Base-by-base conservation (phyloP, 2,797 vertebrate genomes). In the Rhinichthys osculus region DNA sequence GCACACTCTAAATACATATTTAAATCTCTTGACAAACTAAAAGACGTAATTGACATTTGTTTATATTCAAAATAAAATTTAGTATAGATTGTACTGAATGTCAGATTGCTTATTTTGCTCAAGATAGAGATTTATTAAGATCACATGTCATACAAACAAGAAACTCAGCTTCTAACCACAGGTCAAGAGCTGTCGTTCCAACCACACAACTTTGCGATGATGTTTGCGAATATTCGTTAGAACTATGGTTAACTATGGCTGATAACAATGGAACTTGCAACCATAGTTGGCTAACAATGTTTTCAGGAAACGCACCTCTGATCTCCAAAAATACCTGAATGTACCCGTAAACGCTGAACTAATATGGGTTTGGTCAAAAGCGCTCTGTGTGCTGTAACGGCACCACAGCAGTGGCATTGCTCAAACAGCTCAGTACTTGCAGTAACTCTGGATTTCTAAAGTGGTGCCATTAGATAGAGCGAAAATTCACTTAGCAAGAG, bases 401-500 rank as follows among this genome's bases (percentile, higher is more conserved):
- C 66, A 70, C 21, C 50, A 38, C 80, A 72, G 21, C 54, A 64
- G 16, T 19, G 50, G 16, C 23, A 33, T 27, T 44, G 17, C 33
- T 3, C 9, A 82, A 33, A 82, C 52, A 62, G 23, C 14, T 76
- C 14, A 64, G 42, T 40, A 4, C 10, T 50, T 66, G 19, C 23
- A 30, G 78, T 30, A 74, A 66, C 57, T 54, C 69, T 78, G 33
- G 10, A 35, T 70, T 78, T 82, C 47, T 79, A 67, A 52, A 76
- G 44, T 69, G 83, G 54, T 54, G 27, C 74, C 30, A 88, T 83
- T 86, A 79, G 54, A 27, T 9, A 67, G 40, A 14, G 16, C 17
- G 40, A 82, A 82, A 81, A 84, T 73, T 84, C 67, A 64, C 44
- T 86, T 82, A 79, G 78, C 59, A 44, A 23, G 52, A 64, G 38